Conservation (phyloP, 2,888 invertebrate species). For the Fragum fragum region DNA sequence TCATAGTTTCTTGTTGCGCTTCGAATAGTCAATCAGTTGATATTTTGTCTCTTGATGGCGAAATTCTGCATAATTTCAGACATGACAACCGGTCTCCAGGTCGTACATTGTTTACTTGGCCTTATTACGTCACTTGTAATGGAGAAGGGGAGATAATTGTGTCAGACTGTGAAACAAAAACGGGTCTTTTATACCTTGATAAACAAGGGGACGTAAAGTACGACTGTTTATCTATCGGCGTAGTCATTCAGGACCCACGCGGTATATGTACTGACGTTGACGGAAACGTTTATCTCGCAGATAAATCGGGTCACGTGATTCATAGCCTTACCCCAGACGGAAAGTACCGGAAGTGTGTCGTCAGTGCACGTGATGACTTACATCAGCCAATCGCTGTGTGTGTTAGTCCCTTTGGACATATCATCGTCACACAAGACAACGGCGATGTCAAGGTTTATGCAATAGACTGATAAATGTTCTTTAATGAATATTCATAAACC, state of each 20-base stretch:
- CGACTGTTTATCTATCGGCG: conserved; percentile 63
- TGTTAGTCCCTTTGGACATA: conserved; percentile 75
- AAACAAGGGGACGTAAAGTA: conserved; percentile 69
- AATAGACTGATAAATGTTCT: conserved; percentile 49
- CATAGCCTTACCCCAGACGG: conserved; percentile 71
- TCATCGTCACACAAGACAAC: conserved; percentile 75
- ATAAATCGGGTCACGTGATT: conserved; percentile 72
- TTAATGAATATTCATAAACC: no score
- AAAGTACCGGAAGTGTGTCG: conserved; percentile 67
- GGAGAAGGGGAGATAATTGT: conserved; percentile 70
- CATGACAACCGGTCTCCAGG: conserved; percentile 71
- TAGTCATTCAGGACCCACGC: conserved; percentile 71
- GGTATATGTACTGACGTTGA: conserved; percentile 72
- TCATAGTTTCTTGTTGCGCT: conserved; percentile 74
- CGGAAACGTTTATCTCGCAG: conserved; percentile 73
- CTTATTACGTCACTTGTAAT: conserved; percentile 72
- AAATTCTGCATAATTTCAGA: conserved; percentile 65
- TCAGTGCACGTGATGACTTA: conserved; percentile 69
- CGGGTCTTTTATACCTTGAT: conserved; percentile 69
- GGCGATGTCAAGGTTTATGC: conserved; percentile 74
- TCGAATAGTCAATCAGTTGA: conserved; percentile 73
- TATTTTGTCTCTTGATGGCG: conserved; percentile 71
- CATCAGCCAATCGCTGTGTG: conserved; percentile 73
- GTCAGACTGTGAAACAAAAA: conserved; percentile 74
- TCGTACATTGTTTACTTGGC: conserved; percentile 73